These are phyloP conservation scores for Pollenia amentaria DNA, from an alignment of 2,888 invertebrate genomes.

Conservation along the genomic window DNA sequence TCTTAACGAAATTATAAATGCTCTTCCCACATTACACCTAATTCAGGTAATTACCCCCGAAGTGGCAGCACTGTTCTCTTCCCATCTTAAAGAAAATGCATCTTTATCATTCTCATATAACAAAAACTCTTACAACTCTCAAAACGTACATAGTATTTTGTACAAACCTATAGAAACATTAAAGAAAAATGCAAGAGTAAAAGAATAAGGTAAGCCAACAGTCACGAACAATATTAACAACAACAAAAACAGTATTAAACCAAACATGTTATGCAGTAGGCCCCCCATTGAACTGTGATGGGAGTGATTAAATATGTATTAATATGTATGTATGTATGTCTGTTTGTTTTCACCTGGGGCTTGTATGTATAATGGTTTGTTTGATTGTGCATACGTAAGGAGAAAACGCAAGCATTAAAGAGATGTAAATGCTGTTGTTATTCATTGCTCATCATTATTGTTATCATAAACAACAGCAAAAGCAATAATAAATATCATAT, in stretches of 20 bases:
- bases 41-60: too few species aligned
- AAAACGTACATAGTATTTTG: too few species aligned
- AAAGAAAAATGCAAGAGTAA: conserved; percentile 12
- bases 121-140: too few species aligned
- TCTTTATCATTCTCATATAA: conserved; percentile 37
- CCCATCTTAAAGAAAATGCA: conserved; percentile 57
- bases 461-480: conserved; percentile 10
- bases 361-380: conserved; percentile 1
- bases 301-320: too few species aligned
- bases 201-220: conserved; percentile 27
- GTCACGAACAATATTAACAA: conserved; percentile 19
- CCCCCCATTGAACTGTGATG: conserved; percentile 21
- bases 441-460: conserved; percentile 36
- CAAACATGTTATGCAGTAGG: conserved; percentile 48
- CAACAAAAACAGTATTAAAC: conserved; percentile 32
- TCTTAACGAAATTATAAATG: too few species aligned
- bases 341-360: conserved; percentile 9
- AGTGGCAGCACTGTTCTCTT: not conserved
- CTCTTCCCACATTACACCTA: too few species aligned
- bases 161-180: not conserved
- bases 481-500: not conserved
- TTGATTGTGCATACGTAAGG: not conserved
- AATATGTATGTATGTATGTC: not conserved
- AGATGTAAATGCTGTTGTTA: conserved; percentile 5
- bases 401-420: conserved; percentile 1